Evolutionary conservation across 2,113 vertebrate species (phyloP), one percentile per base, ranked within the genome.

Genomic region (Galemys pyrenaicus): DNA sequence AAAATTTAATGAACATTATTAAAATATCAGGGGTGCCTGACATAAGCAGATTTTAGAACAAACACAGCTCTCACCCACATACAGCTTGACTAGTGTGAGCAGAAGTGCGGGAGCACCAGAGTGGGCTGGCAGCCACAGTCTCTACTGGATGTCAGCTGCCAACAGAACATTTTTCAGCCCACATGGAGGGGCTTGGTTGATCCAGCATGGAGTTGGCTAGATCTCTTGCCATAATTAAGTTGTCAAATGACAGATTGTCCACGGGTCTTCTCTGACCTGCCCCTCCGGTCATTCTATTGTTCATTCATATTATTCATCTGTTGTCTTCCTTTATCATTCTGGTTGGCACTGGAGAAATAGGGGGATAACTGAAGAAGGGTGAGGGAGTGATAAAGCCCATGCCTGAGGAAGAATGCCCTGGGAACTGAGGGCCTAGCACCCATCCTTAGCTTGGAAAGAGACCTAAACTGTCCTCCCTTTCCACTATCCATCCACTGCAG

Each of bases 11-110:
- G 54, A 93, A 84, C 24, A n/a, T 35, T 1, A 3, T 82, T 88
- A n/a, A 58, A 74, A 70, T 35, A 81, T 10, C 46, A 54, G 3
- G 24, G 32, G 1, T 22, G 41, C 26, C 46, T 89, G 30, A 77
- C 20, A 44, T 51, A 62, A 88, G 51, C 74, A 83, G n/a, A 91
- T 83, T 51, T 73, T 8, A 80, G 51, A 41, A 74, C 89, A 67
- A 78, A 41, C 10, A 70, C 30, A 65, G 26, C 19, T 26, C 15
- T 44, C 19, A 12, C 24, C 28, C 32, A 26, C n/a, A 32, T 32
- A 62, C 8, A 41, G 9, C 75, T 77, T 9, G 0, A 44, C 22
- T 60, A 39, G 22, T 24, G 22, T 58, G 58, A 49, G 58, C 35
- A 35, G 35, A 41, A 49, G 22, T 22, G 32, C 44, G 19, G 11